phyloP scores from a whole-genome alignment of 2,113 vertebrate genomes.

The Pangasianodon hypophthalmus region DNA sequence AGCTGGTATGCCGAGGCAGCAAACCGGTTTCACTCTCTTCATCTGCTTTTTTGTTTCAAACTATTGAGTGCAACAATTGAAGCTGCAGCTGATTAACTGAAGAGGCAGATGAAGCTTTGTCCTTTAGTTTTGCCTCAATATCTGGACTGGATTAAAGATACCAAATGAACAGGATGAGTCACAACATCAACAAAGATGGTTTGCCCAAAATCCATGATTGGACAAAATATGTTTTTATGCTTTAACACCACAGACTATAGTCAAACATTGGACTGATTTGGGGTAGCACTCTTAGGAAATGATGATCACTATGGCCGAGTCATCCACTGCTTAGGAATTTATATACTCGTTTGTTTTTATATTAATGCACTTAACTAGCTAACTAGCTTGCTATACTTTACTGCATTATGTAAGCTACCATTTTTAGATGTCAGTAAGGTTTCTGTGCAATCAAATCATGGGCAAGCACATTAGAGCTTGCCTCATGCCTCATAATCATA shows the following conservation, averaged over 20 bases:
- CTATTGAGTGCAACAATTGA: not conserved
- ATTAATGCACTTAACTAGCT: not conserved
- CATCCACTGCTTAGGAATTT: not conserved
- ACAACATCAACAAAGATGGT: not conserved
- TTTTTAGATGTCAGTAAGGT: not conserved
- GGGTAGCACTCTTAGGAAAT: not conserved
- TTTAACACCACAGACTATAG: not conserved
- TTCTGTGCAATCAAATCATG: not conserved
- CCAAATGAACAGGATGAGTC: not conserved
- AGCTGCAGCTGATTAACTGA: not conserved
- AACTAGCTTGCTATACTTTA: not conserved
- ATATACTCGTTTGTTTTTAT: not conserved
- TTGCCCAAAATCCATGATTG: not conserved
- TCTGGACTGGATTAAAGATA: not conserved
- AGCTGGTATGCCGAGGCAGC: conserved; percentile 62
- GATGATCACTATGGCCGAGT: not conserved
- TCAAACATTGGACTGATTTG: not conserved
- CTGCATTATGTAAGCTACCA: not conserved
- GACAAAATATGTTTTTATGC: not conserved
- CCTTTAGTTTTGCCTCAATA: not conserved
- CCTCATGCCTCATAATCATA: too few species aligned
- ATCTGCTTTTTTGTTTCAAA: conserved; percentile 24
- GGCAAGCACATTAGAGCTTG: not conserved
- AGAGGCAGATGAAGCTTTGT: not conserved
- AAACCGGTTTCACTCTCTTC: conserved; percentile 33